These are phyloP conservation scores for Coenobita brevimanus DNA, from an alignment of 1,140 invertebrate genomes.

Conservation along the genomic window DNA sequence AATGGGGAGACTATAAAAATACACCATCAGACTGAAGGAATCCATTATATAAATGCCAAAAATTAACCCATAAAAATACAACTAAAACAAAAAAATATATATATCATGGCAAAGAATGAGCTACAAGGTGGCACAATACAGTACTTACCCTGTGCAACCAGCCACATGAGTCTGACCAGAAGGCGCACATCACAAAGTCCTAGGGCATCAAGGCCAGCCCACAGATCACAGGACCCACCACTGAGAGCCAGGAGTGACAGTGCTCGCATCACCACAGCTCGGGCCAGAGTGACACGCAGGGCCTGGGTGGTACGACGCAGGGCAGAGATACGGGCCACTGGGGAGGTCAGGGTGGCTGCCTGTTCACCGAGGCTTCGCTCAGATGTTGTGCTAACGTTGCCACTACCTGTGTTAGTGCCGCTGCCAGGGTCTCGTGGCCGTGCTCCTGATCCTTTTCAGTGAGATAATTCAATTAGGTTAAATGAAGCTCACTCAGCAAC, in stretches of 20 bases:
- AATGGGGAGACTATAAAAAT: too few relatives aligned
- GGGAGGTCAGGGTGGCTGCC: slow-evolving; percentile 71
- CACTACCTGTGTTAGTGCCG: too few relatives aligned
- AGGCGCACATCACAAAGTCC: slow-evolving; percentile 79
- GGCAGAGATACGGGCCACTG: slow-evolving; percentile 68
- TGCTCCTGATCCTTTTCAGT: slow-evolving; percentile 25
- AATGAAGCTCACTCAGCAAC: too few relatives aligned
- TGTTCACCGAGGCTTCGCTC: slow-evolving; percentile 75
- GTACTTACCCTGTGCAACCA: slow-evolving; percentile 76
- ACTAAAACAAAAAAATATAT: too few relatives aligned
- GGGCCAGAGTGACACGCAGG: slow-evolving; percentile 77
- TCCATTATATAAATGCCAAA: too few relatives aligned
- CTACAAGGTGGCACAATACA: too few relatives aligned
- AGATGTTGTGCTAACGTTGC: slow-evolving; percentile 3
- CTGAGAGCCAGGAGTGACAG: slow-evolving; percentile 77
- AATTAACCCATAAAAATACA: too few relatives aligned
- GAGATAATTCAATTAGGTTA: too few relatives aligned
- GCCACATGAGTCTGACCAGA: slow-evolving; percentile 79
- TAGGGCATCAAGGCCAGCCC: slow-evolving; percentile 77
- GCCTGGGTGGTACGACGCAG: slow-evolving; percentile 76
- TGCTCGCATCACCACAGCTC: slow-evolving; percentile 77
- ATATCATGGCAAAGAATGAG: too few relatives aligned
- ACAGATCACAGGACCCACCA: slow-evolving; percentile 75
- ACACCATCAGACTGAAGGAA: too few relatives aligned
- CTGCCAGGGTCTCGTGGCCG: slow-evolving; percentile 12